phyloP scores from a whole-genome alignment of 2,888 invertebrate species.

The Platynereis dumerilii region DNA sequence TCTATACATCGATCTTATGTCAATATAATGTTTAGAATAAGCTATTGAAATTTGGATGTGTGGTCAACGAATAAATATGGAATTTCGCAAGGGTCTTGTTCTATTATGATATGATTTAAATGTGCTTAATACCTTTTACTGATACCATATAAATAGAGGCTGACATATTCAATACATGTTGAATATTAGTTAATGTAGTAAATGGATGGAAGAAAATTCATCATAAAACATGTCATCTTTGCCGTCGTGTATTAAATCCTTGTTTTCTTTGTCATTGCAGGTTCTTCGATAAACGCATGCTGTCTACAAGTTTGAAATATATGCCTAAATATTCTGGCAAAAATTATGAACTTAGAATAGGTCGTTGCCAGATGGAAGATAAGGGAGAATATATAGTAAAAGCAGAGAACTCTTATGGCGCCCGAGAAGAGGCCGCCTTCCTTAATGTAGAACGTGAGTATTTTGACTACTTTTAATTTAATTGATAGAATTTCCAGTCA shows the following conservation, averaged over 20 bases:
- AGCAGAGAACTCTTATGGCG: constrained; percentile 63
- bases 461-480: no score
- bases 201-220: not conserved
- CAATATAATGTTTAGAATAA: no score
- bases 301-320: constrained; percentile 90
- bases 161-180: not conserved
- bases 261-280: not conserved
- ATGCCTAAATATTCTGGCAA: constrained; percentile 98
- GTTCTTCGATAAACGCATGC: constrained; percentile 4
- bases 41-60: no score
- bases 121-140: not conserved
- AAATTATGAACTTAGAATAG: constrained; percentile 97
- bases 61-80: no score
- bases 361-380: constrained; percentile 89
- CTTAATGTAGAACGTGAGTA: constrained; percentile 61
- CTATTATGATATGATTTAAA: not conserved
- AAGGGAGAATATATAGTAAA: constrained; percentile 94
- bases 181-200: not conserved
- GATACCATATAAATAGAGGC: not conserved
- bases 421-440: constrained; percentile 53
- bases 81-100: no score
- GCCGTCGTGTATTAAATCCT: no score
- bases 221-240: no score
- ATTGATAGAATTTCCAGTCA: no score
- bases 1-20: no score